These are phyloP conservation scores for Pomacea canaliculata DNA, from an alignment of 2,888 invertebrate species.

Conservation along the genomic window DNA sequence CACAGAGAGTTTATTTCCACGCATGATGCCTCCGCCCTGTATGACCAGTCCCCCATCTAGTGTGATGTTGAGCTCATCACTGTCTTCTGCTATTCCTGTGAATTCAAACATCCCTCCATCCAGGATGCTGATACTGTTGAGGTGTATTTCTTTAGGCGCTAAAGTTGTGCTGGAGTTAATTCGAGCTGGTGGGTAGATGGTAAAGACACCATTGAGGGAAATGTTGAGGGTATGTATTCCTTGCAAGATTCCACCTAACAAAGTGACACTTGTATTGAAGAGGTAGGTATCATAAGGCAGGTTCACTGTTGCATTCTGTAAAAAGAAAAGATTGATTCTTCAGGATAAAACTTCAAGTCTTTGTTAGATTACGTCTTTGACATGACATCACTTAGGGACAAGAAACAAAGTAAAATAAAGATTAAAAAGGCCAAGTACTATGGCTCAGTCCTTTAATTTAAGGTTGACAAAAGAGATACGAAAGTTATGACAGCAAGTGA, in stretches of 20 bases:
- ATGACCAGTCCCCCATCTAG: conserved; percentile 45
- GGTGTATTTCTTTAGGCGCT: conserved; percentile 32
- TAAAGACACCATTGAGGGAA: conserved; percentile 47
- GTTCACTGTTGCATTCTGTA: conserved; percentile 49
- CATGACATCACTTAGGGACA: too few species aligned
- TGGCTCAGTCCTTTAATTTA: too few species aligned
- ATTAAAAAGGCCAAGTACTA: too few species aligned
- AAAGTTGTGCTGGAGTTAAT: conserved; percentile 28
- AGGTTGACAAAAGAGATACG: too few species aligned
- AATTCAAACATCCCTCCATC: conserved; percentile 52
- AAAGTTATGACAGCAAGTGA: too few species aligned
- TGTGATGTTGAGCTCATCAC: conserved; percentile 37
- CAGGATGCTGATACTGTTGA: conserved; percentile 46
- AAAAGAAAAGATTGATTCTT: background rate
- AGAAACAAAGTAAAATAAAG: too few species aligned
- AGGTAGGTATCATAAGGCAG: conserved; percentile 51
- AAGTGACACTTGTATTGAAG: conserved; percentile 41
- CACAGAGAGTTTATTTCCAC: conserved; percentile 42
- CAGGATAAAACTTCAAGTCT: too few species aligned
- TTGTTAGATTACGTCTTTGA: too few species aligned
- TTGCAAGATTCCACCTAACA: conserved; percentile 50
- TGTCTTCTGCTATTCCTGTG: conserved; percentile 39
- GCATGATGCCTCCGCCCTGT: conserved; percentile 47
- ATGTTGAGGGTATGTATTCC: conserved; percentile 52
- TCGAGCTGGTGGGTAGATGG: conserved; percentile 43